Base-by-base conservation (phyloP, 2,888 invertebrate species). In the Dasysyrphus tricinctus region DNA sequence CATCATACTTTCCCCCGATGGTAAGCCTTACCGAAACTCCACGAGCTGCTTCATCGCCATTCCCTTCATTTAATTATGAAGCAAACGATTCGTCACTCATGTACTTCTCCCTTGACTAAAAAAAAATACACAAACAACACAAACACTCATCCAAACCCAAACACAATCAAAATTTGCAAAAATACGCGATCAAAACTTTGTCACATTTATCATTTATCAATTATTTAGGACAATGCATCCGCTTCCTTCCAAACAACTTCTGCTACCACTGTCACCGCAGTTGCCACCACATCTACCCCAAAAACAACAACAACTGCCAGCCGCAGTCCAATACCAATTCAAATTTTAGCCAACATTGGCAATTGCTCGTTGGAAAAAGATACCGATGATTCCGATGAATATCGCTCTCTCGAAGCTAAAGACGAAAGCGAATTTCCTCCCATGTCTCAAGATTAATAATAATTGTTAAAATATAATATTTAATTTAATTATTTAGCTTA, bases 331-430 rank as follows among this genome's bases (percentile, higher is more conserved):
- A 80, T 70, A 61, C 80, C 79, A 47, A 80, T 80, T 61, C 74
- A 88, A 84, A 83, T 81, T 42, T 54, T 80, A 80, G 56, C 83
- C 82, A 88, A 86, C 70, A 84, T 85, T 77, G 82, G 87, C 80
- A 84, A 82, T 83, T 79, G 88, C 82, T 88, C 86, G 65, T 81
- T 88, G 88, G 89, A 77, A 88, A 88, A 88, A 89, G 89, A 88
- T 88, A 86, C 86, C 47, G 90, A 90, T 80, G 93, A 93, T 89
- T 93, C 93, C 5, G 93, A 93, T 89, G 93, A 93, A 88, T 93
- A 92, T 90, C 91, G 93, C 67, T 93, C 93, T 63, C 90, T 93
- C 83, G 93, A 93, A 88, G 90, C 90, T 83, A 92, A 91, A 89
- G 92, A 92, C 72, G 92, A 92, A 73, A 89, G 88, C 63, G 91